These are phyloP conservation scores for Sarcophaga subvicina DNA, from an alignment of 2,888 invertebrate species.

Conservation along the genomic window DNA sequence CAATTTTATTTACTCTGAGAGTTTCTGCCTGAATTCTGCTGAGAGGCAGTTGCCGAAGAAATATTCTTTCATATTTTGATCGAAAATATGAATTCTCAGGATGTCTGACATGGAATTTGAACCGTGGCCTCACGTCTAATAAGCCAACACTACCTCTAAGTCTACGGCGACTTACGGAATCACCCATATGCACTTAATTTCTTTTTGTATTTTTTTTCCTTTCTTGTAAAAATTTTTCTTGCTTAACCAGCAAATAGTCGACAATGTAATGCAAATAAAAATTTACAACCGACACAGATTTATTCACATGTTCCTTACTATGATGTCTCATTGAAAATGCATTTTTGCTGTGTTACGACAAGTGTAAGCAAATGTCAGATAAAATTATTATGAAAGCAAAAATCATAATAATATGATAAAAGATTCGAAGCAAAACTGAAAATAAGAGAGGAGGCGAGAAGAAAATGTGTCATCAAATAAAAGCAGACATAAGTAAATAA, in stretches of 20 bases:
- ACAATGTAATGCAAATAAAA: constrained; percentile 3
- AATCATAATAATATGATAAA: constrained; percentile 43
- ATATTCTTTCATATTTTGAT: too few species aligned
- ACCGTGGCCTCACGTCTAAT: too few species aligned
- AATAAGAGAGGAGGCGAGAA: neutral
- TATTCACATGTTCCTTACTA: constrained; percentile 5
- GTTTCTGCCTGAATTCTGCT: too few species aligned
- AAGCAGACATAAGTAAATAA: too few species aligned
- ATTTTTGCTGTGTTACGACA: constrained; percentile 15
- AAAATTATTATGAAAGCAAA: neutral
- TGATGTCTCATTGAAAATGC: constrained; percentile 28
- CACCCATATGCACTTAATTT: neutral
- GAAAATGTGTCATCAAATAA: too few species aligned
- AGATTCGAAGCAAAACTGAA: constrained; percentile 6
- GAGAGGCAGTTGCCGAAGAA: too few species aligned
- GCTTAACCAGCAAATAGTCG: constrained; percentile 28
- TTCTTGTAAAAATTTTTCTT: neutral
- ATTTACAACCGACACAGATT: neutral
- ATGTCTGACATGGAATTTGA: too few species aligned
- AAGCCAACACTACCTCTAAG: too few species aligned
- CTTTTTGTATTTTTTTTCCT: neutral
- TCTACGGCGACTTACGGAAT: neutral
- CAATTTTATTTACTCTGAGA: too few species aligned
- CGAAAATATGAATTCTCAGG: too few species aligned
- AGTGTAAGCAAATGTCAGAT: neutral